phyloP scores from a whole-genome alignment of 2,888 invertebrate species.

The Unio pictorum region DNA sequence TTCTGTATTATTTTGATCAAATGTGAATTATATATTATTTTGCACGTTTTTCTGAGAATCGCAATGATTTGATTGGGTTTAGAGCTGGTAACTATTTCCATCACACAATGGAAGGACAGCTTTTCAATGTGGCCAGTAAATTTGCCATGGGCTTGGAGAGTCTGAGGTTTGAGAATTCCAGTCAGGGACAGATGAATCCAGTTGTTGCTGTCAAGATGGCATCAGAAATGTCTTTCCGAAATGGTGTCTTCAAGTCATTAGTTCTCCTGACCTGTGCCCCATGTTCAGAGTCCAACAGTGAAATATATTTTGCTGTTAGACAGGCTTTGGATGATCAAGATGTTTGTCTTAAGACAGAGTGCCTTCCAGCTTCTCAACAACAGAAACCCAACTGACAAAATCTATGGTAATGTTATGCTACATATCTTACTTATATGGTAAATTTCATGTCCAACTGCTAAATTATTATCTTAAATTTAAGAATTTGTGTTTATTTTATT shows the following conservation, averaged over 20 bases:
- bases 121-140: conserved; percentile 53
- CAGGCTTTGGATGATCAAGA: conserved; percentile 31
- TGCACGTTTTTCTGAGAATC: conserved; percentile 71
- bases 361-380: conserved; percentile 43
- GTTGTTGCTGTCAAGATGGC: conserved; percentile 78
- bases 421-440: neutral
- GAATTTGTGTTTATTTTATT: conserved; percentile 71
- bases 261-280: conserved; percentile 77
- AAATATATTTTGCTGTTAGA: conserved; percentile 22
- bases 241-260: conserved; percentile 87
- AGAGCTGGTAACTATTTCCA: conserved; percentile 85
- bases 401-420: conserved; percentile 75
- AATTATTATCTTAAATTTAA: neutral
- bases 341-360: conserved; percentile 54
- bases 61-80: conserved; percentile 82
- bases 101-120: conserved; percentile 75
- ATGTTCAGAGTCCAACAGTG: conserved; percentile 77
- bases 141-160: conserved; percentile 55
- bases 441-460: neutral
- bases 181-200: conserved; percentile 37
- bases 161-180: conserved; percentile 38
- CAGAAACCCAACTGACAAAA: conserved; percentile 76
- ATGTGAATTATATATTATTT: neutral
- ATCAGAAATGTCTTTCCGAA: conserved; percentile 82
- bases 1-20: neutral